phyloP scores from a whole-genome alignment of 2,797 vertebrate genomes.

The Betta splendens region DNA sequence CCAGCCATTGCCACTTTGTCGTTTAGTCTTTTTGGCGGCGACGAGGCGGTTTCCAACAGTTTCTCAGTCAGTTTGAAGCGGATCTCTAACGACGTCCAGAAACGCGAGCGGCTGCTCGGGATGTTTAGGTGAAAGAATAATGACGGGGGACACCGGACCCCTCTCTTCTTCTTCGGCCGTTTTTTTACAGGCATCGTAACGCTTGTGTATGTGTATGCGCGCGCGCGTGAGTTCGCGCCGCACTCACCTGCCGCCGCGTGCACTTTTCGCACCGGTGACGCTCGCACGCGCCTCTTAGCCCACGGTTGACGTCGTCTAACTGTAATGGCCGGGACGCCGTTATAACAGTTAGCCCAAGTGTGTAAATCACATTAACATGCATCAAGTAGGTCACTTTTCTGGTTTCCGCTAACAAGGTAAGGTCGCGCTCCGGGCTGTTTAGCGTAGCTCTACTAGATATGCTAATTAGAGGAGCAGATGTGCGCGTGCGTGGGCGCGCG shows the following conservation, averaged over 20 bases:
- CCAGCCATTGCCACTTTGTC: conserved; percentile 19
- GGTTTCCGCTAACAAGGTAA: conserved; percentile 65
- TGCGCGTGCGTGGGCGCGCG: conserved; percentile 32
- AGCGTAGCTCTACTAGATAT: conserved; percentile 36
- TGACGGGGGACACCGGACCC: conserved; percentile 15
- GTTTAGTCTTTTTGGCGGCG: background rate
- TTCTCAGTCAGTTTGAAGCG: conserved; percentile 20
- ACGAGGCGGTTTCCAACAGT: conserved; percentile 17
- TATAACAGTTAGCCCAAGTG: conserved; percentile 65
- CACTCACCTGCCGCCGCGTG: conserved; percentile 59
- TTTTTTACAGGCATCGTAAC: conserved; percentile 6
- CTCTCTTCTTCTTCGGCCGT: background rate
- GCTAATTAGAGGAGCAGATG: conserved; percentile 57
- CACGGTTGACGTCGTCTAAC: conserved; percentile 5
- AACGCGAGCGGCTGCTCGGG: conserved; percentile 10
- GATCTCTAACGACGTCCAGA: background rate
- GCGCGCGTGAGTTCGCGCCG: conserved; percentile 6
- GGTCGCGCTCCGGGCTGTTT: conserved; percentile 69
- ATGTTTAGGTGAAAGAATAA: conserved; percentile 16
- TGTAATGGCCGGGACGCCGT: conserved; percentile 20
- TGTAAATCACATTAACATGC: conserved; percentile 69
- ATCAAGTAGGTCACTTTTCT: conserved; percentile 62
- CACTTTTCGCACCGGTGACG: conserved; percentile 9
- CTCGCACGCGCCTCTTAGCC: conserved; percentile 11
- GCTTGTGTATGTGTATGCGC: background rate